phyloP scores from a whole-genome alignment of 2,888 invertebrate genomes.

The Apeira syringaria region DNA sequence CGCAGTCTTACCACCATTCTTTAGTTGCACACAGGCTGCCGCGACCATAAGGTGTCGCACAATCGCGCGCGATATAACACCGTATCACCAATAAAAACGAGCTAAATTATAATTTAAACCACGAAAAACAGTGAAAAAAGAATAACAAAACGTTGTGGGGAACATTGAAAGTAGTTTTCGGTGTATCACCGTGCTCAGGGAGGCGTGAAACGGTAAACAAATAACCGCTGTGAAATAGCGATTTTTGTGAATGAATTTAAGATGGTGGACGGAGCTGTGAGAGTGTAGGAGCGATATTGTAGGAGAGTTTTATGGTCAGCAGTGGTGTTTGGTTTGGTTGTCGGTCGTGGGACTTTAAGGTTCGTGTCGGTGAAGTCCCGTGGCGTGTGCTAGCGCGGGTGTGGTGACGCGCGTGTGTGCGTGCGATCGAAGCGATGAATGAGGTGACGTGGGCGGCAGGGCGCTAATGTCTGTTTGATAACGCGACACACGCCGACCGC shows the following conservation, averaged over 20 bases:
- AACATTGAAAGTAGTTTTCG: slow-evolving; percentile 34
- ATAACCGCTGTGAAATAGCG: slow-evolving; percentile 63
- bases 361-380: slow-evolving; percentile 25
- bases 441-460: slow-evolving; percentile 66
- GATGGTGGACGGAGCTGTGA: slow-evolving; percentile 74
- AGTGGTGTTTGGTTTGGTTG: slow-evolving; percentile 34
- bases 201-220: slow-evolving; percentile 75
- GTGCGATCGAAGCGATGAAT: slow-evolving; percentile 79
- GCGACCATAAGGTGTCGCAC: slow-evolving; percentile 45
- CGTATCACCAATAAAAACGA: slow-evolving; percentile 64
- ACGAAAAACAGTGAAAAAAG: slow-evolving; percentile 46
- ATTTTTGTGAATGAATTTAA: slow-evolving; percentile 83
- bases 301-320: slow-evolving; percentile 45
- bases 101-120: slow-evolving; percentile 43
- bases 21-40: slow-evolving; percentile 69
- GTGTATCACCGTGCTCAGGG: slow-evolving; percentile 41
- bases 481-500: slow-evolving; percentile 47
- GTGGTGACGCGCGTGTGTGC: slow-evolving; percentile 58
- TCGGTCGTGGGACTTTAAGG: slow-evolving; percentile 20
- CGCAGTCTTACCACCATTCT: slow-evolving; percentile 82
- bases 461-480: slow-evolving; percentile 72
- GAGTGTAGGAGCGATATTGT: slow-evolving; percentile 52
- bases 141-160: slow-evolving; percentile 25
- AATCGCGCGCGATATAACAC: slow-evolving; percentile 45
- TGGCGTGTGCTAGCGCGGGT: slow-evolving; percentile 38